Base-by-base conservation (phyloP, 2,113 vertebrate species). In the Candoia aspera region DNA sequence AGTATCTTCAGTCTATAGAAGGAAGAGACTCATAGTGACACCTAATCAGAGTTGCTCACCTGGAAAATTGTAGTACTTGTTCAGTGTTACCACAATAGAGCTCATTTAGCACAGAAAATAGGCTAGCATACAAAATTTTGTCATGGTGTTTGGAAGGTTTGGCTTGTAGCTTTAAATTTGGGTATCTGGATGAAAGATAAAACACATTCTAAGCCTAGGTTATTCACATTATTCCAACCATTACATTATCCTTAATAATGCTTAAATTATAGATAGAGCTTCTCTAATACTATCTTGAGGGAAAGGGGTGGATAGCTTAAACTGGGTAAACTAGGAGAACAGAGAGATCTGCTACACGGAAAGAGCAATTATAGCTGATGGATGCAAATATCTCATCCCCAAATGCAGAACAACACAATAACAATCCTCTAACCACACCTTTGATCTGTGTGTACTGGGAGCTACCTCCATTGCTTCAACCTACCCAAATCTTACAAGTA, bases 41-140 rank as follows among this genome's bases (percentile, higher is more conserved):
- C 92, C 88, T 95, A 96, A 96, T 96, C 87, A 29, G 94, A 97
- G 79, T 91, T 96, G 94, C 57, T 94, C 91, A 95, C 91, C 91
- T 95, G 89, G 93, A 97, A 96, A 97, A 96, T 90, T 95, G 88
- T 91, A 87, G 88, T 91, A 73, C 87, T 96, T 96, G 91, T 93
- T 96, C 87, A 90, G 2, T 54, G 90, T 95, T 96, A 94, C 91
- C 88, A 95, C 87, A 94, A 95, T 79, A 90, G 90, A 89, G 85
- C 26, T 96, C 91, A 94, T 95, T 96, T 95, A 55, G 88, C 92
- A 24, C 68, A 55, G 84, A 58, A 93, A 95, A 95, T 0, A 94
- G 85, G 54, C 90, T 83, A 91, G 91, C 86, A 83, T 94, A 95
- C 89, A 93, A 95, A 96, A 94, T 11, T 53, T 94, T 91, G 37